A percentile compares a stretch with the other conserved stretches of the same genome.
phyloP scores from a whole-genome alignment of 2,113 vertebrate species.

The Nematolebias whitei region DNA sequence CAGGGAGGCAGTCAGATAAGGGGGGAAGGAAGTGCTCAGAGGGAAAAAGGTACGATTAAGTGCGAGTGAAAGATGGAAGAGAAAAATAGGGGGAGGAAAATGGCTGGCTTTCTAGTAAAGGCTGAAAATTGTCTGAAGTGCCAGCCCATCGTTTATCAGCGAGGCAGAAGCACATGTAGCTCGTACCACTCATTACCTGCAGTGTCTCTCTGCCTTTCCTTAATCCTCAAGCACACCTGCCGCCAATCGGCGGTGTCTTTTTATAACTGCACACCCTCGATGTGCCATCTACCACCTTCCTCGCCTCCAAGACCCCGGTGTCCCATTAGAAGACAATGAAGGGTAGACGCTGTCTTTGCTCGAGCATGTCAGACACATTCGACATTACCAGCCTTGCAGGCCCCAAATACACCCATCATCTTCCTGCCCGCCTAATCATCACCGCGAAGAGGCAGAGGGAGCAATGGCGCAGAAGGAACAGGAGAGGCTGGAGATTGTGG shows the following conservation, averaged over 20 bases:
- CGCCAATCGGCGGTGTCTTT: slow-evolving; percentile 10
- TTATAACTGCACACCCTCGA: background rate
- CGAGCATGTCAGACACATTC: slow-evolving; percentile 59
- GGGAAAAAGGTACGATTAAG: background rate
- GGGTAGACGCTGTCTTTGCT: slow-evolving; percentile 48
- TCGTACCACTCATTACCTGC: slow-evolving; percentile 44
- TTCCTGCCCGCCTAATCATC: slow-evolving; percentile 50
- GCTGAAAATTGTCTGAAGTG: slow-evolving; percentile 53
- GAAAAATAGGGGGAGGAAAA: slow-evolving; percentile 43
- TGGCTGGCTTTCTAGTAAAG: slow-evolving; percentile 44
- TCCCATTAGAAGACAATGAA: slow-evolving; percentile 54
- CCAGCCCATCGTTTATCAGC: slow-evolving; percentile 50
- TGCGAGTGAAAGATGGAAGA: slow-evolving; percentile 4
- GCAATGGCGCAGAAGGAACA: slow-evolving; percentile 35
- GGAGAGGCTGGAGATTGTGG: slow-evolving; percentile 41
- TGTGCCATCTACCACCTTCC: slow-evolving; percentile 22
- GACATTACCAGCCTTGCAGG: slow-evolving; percentile 37
- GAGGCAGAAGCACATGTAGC: slow-evolving; percentile 31
- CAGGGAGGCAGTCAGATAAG: slow-evolving; percentile 6
- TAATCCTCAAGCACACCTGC: slow-evolving; percentile 51
- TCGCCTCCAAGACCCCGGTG: slow-evolving; percentile 36
- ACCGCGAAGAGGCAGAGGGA: slow-evolving; percentile 32
- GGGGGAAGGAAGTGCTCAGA: background rate
- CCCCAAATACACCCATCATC: slow-evolving; percentile 60
- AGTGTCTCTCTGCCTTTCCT: slow-evolving; percentile 31